Evolutionary conservation across 2,113 vertebrate genomes (phyloP).

Genomic region (Nicator chloris): DNA sequence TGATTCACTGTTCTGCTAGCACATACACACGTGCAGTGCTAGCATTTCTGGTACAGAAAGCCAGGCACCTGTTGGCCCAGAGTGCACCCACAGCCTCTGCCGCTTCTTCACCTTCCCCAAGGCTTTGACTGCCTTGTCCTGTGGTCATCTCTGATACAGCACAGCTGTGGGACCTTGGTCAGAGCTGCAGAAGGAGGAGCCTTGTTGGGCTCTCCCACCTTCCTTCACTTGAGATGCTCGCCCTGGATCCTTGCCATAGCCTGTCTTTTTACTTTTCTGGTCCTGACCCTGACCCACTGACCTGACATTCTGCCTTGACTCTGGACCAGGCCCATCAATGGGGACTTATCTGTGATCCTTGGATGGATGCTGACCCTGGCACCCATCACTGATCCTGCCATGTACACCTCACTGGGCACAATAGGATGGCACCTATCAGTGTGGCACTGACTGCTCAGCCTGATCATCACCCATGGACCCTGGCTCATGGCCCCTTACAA

Average conservation of each 20-base stretch:
- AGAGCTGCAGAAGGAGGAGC: not conserved
- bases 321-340: not conserved
- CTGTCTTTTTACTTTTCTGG: not conserved
- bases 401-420: not conserved
- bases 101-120: not conserved
- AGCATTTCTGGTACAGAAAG: not conserved
- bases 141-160: rapidly evolving
- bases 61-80: not conserved
- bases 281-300: not conserved
- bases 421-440: too few relatives aligned
- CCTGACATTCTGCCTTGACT: not conserved
- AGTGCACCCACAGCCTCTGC: not conserved
- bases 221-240: rapidly evolving
- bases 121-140: not conserved
- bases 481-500: not conserved
- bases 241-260: not conserved
- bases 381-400: not conserved
- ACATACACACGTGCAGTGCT: rapidly evolving
- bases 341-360: not conserved
- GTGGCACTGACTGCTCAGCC: not conserved
- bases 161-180: not conserved
- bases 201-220: rapidly evolving
- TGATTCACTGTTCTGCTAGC: not conserved
- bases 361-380: not conserved
- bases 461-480: not conserved